phyloP scores from a whole-genome alignment of 2,888 invertebrate genomes.

The Hecatera dysodea region DNA sequence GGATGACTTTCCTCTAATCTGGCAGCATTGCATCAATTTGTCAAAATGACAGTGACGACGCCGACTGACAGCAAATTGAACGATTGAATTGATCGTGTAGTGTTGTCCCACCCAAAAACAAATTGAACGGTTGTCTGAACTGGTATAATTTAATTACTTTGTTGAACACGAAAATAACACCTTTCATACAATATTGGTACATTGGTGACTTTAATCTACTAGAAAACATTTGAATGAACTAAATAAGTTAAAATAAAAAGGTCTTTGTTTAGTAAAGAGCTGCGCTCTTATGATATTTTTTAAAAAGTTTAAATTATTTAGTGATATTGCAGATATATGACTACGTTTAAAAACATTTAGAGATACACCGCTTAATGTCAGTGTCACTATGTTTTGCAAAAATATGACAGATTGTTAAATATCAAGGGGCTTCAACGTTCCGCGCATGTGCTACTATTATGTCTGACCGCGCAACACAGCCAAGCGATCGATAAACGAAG shows the following conservation, averaged over 20 bases:
- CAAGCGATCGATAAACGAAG: conserved; percentile 75
- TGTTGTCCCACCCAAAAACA: conserved; percentile 22
- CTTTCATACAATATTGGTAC: neutral
- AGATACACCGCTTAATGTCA: neutral
- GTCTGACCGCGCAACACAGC: conserved; percentile 77
- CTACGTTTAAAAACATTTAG: too few relatives aligned
- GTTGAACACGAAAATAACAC: neutral
- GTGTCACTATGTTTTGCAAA: conserved; percentile 6
- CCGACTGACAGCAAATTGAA: conserved; percentile 25
- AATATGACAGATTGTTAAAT: conserved; percentile 32
- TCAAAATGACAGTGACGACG: conserved; percentile 18
- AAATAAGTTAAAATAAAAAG: neutral
- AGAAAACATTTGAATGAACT: neutral
- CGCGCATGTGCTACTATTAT: conserved; percentile 69
- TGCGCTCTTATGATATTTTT: too few relatives aligned
- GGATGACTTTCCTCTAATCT: neutral
- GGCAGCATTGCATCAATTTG: neutral
- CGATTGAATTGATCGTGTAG: neutral
- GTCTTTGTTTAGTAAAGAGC: too few relatives aligned
- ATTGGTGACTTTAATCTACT: neutral
- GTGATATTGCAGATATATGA: too few relatives aligned
- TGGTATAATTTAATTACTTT: neutral
- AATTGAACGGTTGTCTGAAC: neutral
- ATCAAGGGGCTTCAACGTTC: conserved; percentile 53
- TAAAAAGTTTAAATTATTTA: too few relatives aligned